A percentile compares a stretch with the other conserved stretches of the same genome.
Conservation (phyloP, 2,888 invertebrate species). For the Melanophora roralis region DNA sequence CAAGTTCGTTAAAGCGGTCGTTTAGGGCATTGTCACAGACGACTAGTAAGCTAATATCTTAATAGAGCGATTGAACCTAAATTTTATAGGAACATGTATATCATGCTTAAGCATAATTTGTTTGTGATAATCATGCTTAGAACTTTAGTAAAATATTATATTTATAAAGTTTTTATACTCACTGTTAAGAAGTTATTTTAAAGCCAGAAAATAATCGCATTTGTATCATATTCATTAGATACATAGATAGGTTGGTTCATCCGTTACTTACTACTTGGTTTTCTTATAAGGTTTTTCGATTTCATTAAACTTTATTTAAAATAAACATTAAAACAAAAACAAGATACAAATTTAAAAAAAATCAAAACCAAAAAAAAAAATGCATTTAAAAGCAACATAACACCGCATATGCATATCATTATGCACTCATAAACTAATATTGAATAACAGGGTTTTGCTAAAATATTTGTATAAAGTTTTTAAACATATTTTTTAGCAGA, state of each 20-base stretch:
- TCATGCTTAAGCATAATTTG: too few species aligned
- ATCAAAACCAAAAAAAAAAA: background rate
- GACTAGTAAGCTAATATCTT: too few species aligned
- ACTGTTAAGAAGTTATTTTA: too few species aligned
- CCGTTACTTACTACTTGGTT: too few species aligned
- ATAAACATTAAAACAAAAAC: background rate
- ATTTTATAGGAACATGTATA: too few species aligned
- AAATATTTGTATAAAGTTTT: conserved; percentile 8
- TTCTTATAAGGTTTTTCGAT: background rate
- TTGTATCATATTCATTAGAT: background rate
- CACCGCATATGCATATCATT: background rate
- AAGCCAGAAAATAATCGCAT: too few species aligned
- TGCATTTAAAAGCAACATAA: background rate
- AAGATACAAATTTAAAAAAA: background rate
- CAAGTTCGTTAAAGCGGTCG: too few species aligned
- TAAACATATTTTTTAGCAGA: background rate
- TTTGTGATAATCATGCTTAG: too few species aligned
- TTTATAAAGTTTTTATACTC: too few species aligned
- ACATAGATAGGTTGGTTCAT: conserved; percentile 3
- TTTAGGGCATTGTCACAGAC: too few species aligned
- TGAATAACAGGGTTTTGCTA: conserved; percentile 10
- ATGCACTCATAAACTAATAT: conserved; percentile 23
- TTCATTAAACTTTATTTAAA: conserved; percentile 1
- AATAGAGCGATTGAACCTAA: too few species aligned
- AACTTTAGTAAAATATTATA: too few species aligned